phyloP scores from a whole-genome alignment of 2,888 invertebrate genomes.

The Drosophila cyrtoloma region DNA sequence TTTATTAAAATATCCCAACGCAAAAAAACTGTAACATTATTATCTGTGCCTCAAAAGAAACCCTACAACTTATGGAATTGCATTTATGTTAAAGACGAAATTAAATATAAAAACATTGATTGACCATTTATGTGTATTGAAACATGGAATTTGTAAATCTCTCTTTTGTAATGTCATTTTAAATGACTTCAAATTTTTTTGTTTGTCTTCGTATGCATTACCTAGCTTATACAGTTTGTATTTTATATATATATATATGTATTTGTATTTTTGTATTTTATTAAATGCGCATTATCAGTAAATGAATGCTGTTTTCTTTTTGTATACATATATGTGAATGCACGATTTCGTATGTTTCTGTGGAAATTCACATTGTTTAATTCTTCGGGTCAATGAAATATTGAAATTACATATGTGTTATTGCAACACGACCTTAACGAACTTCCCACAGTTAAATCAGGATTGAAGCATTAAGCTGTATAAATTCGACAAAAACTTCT shows the following conservation, averaged over 20 bases:
- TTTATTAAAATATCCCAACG: constrained; percentile 29
- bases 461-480: neutral
- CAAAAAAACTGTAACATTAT: constrained; percentile 7
- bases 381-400: neutral
- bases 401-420: neutral
- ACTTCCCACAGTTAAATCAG: neutral
- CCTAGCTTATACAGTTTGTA: constrained; percentile 15
- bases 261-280: constrained; percentile 30
- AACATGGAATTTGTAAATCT: constrained; percentile 11
- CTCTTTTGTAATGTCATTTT: constrained; percentile 25
- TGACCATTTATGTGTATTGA: constrained; percentile 9
- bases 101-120: neutral
- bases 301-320: neutral
- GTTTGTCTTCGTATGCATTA: neutral
- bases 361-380: neutral
- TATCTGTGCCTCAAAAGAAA: constrained; percentile 32
- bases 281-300: constrained; percentile 18
- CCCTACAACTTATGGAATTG: constrained; percentile 29
- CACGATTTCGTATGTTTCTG: neutral
- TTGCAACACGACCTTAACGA: neutral
- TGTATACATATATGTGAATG: neutral
- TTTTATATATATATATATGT: constrained; percentile 13
- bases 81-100: constrained; percentile 31
- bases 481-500: constrained; percentile 9
- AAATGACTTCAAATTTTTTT: neutral